Evolutionary conservation across 2,888 invertebrate genomes (phyloP).

Genomic region (Nemurella pictetii): DNA sequence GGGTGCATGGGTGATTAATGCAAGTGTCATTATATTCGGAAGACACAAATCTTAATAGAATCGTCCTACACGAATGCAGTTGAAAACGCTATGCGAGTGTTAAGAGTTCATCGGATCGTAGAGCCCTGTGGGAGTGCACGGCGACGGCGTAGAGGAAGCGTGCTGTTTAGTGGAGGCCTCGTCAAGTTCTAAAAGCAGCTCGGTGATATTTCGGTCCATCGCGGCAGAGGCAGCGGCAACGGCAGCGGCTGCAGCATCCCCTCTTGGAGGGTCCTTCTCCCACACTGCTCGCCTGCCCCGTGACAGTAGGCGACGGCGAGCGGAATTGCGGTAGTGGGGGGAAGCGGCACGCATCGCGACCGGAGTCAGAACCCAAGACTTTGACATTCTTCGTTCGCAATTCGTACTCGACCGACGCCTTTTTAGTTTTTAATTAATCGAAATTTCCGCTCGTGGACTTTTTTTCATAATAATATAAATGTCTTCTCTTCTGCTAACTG

Average conservation of each 20-base stretch:
- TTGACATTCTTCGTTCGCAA: conserved; percentile 81
- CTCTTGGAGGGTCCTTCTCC: background rate
- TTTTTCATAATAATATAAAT: conserved; percentile 63
- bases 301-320: conserved; percentile 24
- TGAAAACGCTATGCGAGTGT: background rate
- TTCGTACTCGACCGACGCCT: conserved; percentile 94
- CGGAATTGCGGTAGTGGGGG: conserved; percentile 23
- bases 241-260: background rate
- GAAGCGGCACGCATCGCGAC: conserved; percentile 29
- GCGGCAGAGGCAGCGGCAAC: conserved; percentile 5
- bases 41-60: background rate
- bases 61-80: background rate
- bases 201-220: conserved; percentile 35
- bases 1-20: background rate
- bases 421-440: conserved; percentile 33
- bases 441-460: conserved; percentile 42
- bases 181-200: conserved; percentile 38
- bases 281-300: background rate
- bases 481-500: conserved; percentile 63
- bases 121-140: conserved; percentile 16
- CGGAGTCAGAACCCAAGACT: conserved; percentile 34
- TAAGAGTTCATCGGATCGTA: background rate
- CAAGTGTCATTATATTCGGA: background rate
- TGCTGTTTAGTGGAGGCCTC: conserved; percentile 15
- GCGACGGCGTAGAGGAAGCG: conserved; percentile 12